Conservation (phyloP, 1,140 invertebrate species). For the Homalodisca vitripennis region DNA sequence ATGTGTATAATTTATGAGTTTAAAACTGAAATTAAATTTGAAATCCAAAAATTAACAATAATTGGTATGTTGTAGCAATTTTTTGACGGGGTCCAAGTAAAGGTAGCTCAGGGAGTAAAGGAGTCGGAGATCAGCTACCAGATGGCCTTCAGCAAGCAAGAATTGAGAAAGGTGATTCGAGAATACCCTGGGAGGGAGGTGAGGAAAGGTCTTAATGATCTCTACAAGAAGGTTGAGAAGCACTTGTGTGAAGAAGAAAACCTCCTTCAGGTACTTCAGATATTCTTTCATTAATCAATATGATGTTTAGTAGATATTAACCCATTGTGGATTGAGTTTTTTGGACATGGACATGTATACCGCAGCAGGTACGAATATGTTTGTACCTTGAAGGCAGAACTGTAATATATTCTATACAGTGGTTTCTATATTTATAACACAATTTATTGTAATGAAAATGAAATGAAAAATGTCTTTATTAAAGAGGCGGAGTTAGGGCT, state of each 20-base stretch:
- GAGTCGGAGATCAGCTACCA: constrained; percentile 98
- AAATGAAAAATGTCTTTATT: too few relatives aligned
- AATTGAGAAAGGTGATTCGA: constrained; percentile 91
- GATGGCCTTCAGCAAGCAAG: constrained; percentile 96
- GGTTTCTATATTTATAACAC: too few relatives aligned
- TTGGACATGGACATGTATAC: too few relatives aligned
- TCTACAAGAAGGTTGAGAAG: constrained; percentile 97
- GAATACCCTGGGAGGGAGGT: constrained; percentile 96
- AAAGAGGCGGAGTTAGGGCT: too few relatives aligned
- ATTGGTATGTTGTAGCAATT: constrained; percentile 66
- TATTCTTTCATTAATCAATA: too few relatives aligned
- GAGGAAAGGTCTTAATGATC: constrained; percentile 90
- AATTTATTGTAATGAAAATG: too few relatives aligned
- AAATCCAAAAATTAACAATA: neutral
- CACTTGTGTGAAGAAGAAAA: constrained; percentile 95
- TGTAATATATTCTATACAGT: too few relatives aligned
- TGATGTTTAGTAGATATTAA: too few relatives aligned
- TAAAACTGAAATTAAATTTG: neutral
- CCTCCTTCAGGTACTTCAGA: constrained; percentile 79
- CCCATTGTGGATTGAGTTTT: too few relatives aligned
- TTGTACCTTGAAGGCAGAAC: too few relatives aligned
- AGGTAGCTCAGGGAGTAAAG: constrained; percentile 90
- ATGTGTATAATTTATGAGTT: neutral
- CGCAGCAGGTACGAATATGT: too few relatives aligned
- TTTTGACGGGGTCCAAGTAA: constrained; percentile 92